Evolutionary conservation across 92 coral and sea anemone genomes (phyloP).

Genomic region (Palythoa grandis): DNA sequence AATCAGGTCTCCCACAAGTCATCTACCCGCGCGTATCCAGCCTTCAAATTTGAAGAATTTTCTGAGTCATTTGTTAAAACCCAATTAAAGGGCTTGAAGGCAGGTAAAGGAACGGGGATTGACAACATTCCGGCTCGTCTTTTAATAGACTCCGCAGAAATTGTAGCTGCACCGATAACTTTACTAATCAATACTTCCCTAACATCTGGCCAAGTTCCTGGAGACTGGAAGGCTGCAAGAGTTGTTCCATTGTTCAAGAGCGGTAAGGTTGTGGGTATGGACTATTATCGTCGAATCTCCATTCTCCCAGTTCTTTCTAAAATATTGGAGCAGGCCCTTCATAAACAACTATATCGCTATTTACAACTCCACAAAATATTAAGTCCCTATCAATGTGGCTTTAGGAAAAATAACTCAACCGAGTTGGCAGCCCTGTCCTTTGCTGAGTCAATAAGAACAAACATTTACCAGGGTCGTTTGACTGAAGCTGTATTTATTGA

Average conservation of each 20-base stretch:
- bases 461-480: slow-evolving; percentile 36
- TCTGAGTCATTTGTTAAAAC: slow-evolving; percentile 8
- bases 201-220: not conserved
- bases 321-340: not conserved
- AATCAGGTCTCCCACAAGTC: not conserved
- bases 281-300: slow-evolving; percentile 12
- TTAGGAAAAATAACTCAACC: slow-evolving; percentile 25
- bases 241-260: slow-evolving; percentile 22
- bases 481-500: slow-evolving; percentile 33
- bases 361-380: not conserved
- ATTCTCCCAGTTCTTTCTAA: slow-evolving; percentile 5
- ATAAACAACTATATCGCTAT: slow-evolving; percentile 8
- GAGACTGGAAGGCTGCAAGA: slow-evolving; percentile 25
- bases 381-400: slow-evolving; percentile 4
- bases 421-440: slow-evolving; percentile 47
- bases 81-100: slow-evolving; percentile 9
- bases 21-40: slow-evolving; percentile 1
- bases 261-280: slow-evolving; percentile 9
- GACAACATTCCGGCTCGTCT: slow-evolving; percentile 13
- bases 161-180: slow-evolving; percentile 21
- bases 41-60: not conserved
- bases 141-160: not conserved
- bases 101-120: not conserved
- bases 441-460: slow-evolving; percentile 24
- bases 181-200: slow-evolving; percentile 10